Base-by-base conservation (phyloP, 2,797 vertebrate species). In the Dryobates pubescens region DNA sequence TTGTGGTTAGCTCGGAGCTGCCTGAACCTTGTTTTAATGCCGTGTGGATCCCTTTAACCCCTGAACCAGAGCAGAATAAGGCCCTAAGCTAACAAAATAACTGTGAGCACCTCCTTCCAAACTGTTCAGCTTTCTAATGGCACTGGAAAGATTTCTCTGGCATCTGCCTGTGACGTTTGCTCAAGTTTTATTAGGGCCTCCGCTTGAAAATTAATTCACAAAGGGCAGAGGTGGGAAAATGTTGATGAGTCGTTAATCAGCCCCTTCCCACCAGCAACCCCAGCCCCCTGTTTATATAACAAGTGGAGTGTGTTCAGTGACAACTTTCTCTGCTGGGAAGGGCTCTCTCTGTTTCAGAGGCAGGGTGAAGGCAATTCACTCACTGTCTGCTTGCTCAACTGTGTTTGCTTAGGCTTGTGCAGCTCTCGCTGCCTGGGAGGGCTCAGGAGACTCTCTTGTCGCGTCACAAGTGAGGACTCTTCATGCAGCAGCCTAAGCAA, bases 31-130 rank as follows among this genome's bases (percentile, higher is more conserved):
- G 67, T 86, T 96, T 96, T 63, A 84, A 77, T 94, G 34, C 94
- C 26, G 7, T 27, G 69, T 51, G 54, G 77, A 47, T 94, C 96
- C 89, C 73, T 94, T 93, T 96, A 95, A 95, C 95, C 95, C 92
- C 94, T 82, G 86, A 95, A 93, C 88, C 88, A n/a, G 81, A 69
- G 77, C 67, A 29, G 92, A 81, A 63, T 43, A 75, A 67, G 80
- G 84, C 93, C 73, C 38, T 19, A 53, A 96, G 94, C 93, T 63
- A 79, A 88, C 62, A 43, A 85, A 88, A 88, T 7, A 43, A 30
- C 43, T n/a, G 69, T 4, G 24, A 54, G 45, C 4, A 0, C 45
- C n/a, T 59, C 9, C 17, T 24, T 89, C 71, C 73, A 26, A 71
- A 32, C 13, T 3, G 63, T 6, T 86, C 4, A 3, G 61, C 15